Conservation (phyloP, 2,797 vertebrate genomes). For the Sebastes reedi region DNA sequence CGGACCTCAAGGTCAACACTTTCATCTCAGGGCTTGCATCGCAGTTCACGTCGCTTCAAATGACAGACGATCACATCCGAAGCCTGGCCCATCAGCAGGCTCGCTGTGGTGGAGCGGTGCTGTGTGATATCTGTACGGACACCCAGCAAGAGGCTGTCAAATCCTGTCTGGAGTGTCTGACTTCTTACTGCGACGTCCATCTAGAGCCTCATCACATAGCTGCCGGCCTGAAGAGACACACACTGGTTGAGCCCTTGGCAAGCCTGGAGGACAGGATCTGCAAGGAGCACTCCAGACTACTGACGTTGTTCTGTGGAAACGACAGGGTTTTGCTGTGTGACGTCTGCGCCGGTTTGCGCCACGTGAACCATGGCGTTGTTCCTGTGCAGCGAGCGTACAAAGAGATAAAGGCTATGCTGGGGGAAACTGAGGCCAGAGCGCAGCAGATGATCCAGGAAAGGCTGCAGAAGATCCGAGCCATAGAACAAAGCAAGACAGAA, state of each 20-base stretch:
- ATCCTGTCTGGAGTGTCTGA: constrained; percentile 66
- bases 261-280: constrained; percentile 41
- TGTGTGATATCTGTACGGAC: constrained; percentile 55
- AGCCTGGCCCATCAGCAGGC: not conserved
- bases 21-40: constrained; percentile 52
- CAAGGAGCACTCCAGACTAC: constrained; percentile 34
- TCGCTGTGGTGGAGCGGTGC: not conserved
- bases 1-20: constrained; percentile 70
- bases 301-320: constrained; percentile 21
- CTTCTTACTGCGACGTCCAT: constrained; percentile 58
- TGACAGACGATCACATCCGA: not conserved
- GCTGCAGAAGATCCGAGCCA: not conserved
- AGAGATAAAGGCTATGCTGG: constrained; percentile 21
- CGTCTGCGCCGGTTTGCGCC: constrained; percentile 1
- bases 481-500: constrained; percentile 15
- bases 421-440: not conserved
- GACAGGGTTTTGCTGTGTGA: constrained; percentile 54
- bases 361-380: not conserved
- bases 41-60: constrained; percentile 32
- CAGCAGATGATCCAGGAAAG: constrained; percentile 49
- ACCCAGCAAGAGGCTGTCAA: constrained; percentile 38
- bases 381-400: not conserved
- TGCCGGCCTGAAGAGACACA: constrained; percentile 58
- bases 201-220: constrained; percentile 54
- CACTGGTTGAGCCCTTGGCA: constrained; percentile 16